These are phyloP conservation scores for Asobara japonica DNA, from an alignment of 1,140 invertebrate genomes.

Conservation along the genomic window DNA sequence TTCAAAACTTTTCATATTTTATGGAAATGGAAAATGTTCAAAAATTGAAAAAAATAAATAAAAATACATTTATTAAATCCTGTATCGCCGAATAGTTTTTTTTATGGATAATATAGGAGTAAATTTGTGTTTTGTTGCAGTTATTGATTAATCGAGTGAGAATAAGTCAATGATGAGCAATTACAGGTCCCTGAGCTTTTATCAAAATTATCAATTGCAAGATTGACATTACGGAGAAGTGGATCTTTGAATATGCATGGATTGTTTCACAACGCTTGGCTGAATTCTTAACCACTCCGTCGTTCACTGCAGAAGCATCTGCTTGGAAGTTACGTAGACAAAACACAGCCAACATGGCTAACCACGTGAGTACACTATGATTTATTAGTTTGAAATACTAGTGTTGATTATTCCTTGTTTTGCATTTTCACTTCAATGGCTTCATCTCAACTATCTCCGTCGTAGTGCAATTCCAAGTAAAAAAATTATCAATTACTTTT, in stretches of 20 bases:
- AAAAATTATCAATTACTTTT: no score
- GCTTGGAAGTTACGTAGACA: background rate
- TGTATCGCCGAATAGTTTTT: no score
- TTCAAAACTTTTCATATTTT: no score
- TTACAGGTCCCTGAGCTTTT: background rate
- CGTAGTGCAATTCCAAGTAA: no score
- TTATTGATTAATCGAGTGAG: no score
- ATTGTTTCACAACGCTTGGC: background rate
- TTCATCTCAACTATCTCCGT: background rate
- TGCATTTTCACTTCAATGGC: background rate
- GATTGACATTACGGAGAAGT: background rate
- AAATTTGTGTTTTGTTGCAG: no score
- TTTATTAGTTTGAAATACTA: background rate
- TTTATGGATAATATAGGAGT: no score
- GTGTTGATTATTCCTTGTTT: background rate
- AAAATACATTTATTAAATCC: no score
- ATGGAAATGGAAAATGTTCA: no score
- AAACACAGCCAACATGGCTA: slow-evolving; percentile 4
- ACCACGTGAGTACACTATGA: slow-evolving; percentile 5
- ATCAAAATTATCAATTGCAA: background rate
- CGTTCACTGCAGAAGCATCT: background rate
- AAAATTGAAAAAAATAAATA: no score
- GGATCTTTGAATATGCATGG: background rate
- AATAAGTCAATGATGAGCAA: background rate
- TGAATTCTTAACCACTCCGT: slow-evolving; percentile 10